A percentile compares a stretch with the other conserved stretches of the same genome.
These are phyloP conservation scores for Myoxocephalus aenaeus DNA, from an alignment of 2,797 vertebrate genomes.

Conservation along the genomic window DNA sequence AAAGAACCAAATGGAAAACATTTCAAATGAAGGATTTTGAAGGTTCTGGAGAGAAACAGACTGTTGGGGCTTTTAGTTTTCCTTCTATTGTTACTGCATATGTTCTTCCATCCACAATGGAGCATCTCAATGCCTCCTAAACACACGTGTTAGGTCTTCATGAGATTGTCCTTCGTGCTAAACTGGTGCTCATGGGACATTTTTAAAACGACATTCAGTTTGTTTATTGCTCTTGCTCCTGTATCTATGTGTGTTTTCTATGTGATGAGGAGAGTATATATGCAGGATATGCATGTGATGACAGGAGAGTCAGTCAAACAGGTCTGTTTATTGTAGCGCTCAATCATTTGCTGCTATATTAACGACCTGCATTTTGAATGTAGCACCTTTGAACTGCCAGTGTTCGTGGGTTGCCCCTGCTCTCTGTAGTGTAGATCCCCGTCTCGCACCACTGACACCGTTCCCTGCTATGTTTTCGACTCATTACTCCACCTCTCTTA, in stretches of 20 bases:
- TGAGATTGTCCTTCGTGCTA: not conserved
- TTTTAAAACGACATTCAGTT: not conserved
- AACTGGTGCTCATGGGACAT: not conserved
- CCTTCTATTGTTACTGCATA: not conserved
- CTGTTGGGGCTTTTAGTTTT: not conserved
- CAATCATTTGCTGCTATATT: not conserved
- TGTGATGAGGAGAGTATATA: not conserved
- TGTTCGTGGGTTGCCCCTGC: not conserved
- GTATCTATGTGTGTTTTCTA: no score
- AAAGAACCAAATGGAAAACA: not conserved
- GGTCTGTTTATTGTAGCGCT: not conserved
- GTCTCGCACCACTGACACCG: not conserved
- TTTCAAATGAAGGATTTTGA: not conserved
- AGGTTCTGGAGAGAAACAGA: not conserved
- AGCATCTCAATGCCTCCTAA: not conserved
- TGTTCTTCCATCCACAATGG: not conserved
- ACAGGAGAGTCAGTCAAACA: not conserved
- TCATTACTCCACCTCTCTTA: conserved; percentile 19
- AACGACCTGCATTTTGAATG: not conserved
- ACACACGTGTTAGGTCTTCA: not conserved
- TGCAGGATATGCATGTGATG: not conserved
- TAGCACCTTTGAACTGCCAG: not conserved
- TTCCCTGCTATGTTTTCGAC: conserved; percentile 15
- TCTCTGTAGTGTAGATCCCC: not conserved
- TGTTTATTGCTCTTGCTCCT: not conserved